Evolutionary conservation across 2,797 vertebrate species (phyloP), one percentile per base, ranked within the genome.

Genomic region (Atherinosoma microstoma): DNA sequence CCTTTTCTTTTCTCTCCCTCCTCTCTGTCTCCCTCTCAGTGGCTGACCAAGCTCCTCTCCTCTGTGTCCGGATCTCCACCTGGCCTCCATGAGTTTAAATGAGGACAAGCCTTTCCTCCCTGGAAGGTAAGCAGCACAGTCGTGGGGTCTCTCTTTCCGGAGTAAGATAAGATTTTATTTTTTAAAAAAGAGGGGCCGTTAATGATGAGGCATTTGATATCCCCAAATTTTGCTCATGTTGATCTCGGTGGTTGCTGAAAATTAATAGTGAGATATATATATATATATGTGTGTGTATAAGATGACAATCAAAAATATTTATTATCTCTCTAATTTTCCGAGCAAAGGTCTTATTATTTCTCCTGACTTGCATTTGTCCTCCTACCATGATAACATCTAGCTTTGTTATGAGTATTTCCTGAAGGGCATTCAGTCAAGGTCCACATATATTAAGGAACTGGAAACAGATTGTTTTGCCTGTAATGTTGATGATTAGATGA

Each of bases 21-120:
- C 35, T 57, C 64, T 73, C 53, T 27, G 49, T 69, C 56, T 80
- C 49, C 36, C 42, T 42, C 64, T 67, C 65, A 12, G 61, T 58
- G 74, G 68, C 80, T 77, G 70, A 34, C 56, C 72, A 18, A 64
- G 73, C 84, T 91, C 72, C 58, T 85, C 71, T 84, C 83, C 67
- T 72, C 68, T 40, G 54, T 38, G 66, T 82, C 70, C 72, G 66
- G 73, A 66, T 87, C 78, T 86, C 63, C 73, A 87, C 76, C 78
- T 78, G 85, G 88, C 78, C 88, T 89, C 82, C 87, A 93, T 92
- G 90, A 91, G 87, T 91, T 83, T 91, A 83, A 73, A 47, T 87
- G 86, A 91, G 88, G 84, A 88, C 78, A 79, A 80, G 40, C 8
- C 65, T 79, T 75, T 53, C 79, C 74, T 87, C 80, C 87, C 81